Evolutionary conservation across 2,888 invertebrate genomes (phyloP).

Genomic region (Microplitis deprimator): DNA sequence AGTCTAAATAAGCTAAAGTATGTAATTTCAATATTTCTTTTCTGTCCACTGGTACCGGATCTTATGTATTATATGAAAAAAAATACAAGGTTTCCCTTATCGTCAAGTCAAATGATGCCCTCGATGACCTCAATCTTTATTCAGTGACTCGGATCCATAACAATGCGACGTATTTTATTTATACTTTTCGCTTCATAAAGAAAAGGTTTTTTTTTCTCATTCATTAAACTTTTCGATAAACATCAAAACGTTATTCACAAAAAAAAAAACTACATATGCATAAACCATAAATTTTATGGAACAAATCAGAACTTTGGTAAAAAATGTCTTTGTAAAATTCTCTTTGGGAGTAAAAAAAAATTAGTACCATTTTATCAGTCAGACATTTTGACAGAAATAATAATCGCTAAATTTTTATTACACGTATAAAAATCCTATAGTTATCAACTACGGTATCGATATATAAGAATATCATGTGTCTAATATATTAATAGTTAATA

Average conservation of each 20-base stretch:
- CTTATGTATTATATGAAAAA: conserved; percentile 42
- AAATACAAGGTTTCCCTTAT: conserved; percentile 36
- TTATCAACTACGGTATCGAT: neutral
- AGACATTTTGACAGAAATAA: neutral
- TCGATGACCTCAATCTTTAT: conserved; percentile 61
- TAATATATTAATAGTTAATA: neutral
- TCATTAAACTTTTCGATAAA: neutral
- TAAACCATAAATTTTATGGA: neutral
- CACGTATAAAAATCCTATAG: neutral
- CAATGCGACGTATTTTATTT: conserved; percentile 34
- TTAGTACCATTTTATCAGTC: neutral
- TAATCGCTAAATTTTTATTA: neutral
- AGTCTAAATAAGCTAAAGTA: too few relatives aligned
- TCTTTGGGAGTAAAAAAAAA: neutral
- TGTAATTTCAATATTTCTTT: too few relatives aligned
- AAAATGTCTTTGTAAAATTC: neutral
- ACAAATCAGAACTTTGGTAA: neutral
- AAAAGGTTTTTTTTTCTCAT: conserved; percentile 1
- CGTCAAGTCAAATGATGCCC: conserved; percentile 47
- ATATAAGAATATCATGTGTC: conserved; percentile 14
- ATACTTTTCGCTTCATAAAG: conserved; percentile 19
- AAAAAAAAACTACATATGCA: too few relatives aligned
- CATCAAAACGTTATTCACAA: neutral
- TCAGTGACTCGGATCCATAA: conserved; percentile 55
- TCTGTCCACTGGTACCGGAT: conserved; percentile 40